Evolutionary conservation across 2,797 vertebrate genomes (phyloP), one percentile per base, ranked within the genome.

Genomic region (Malurus splendens): DNA sequence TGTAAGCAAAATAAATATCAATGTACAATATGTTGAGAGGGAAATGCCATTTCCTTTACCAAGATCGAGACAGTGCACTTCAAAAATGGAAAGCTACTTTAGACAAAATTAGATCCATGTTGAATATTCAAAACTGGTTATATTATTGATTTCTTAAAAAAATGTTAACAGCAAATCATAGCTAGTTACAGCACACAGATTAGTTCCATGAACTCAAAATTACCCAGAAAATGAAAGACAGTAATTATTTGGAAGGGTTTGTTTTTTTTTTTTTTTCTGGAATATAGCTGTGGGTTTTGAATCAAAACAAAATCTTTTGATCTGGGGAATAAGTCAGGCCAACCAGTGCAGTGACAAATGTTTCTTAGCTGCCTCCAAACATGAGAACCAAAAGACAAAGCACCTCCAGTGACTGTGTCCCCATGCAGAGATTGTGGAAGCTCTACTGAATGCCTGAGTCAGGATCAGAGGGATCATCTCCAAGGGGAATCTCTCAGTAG

Each of bases 41-140:
- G 47, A 48, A 89, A 70, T 20, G 61, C 8, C 39, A 62, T 51
- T 77, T 90, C 56, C 55, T 41, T 86, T 47, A 71, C 32, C 77
- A 60, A 56, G 74, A 72, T 41, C 81, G 78, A 76, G 84, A 5
- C 12, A 33, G 14, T 16, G 12, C 32, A 39, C 57, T 74, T 85
- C 44, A 82, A 57, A 89, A 92, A 48, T 4, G 91, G n/a, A 91
- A 80, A 67, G 65, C 24, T 88, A 77, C 64, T 71, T 92, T 59
- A 94, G 71, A 92, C 48, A 91, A 88, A 86, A 94, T 70, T 42
- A 80, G 45, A 95, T 94, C 86, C 76, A 82, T 2, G 1, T 36
- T 86, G 36, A 78, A 74, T 1, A 12, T 62, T 70, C 51, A 82
- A 47, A 70, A 66, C 7, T n/a, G 9, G 4, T 68, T 67, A 71